phyloP scores from a whole-genome alignment of 2,113 vertebrate genomes.

The Eudyptes chrysolophus region DNA sequence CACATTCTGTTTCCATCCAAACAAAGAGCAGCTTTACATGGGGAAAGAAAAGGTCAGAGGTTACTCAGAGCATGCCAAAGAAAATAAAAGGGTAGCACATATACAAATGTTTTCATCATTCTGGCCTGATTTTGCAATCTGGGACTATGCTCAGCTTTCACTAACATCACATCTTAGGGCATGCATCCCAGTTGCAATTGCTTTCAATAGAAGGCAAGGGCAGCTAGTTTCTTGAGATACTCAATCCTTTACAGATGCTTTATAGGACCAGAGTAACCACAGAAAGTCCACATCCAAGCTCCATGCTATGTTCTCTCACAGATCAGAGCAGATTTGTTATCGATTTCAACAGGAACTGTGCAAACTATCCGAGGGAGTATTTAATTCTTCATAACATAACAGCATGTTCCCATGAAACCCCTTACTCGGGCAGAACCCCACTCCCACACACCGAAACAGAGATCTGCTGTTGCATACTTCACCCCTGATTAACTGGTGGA shows the following conservation, averaged over 20 bases:
- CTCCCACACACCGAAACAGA: background rate
- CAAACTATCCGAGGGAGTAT: background rate
- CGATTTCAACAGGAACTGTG: background rate
- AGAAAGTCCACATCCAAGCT: constrained; percentile 8
- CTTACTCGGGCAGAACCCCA: background rate
- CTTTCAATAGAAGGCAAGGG: constrained; percentile 40
- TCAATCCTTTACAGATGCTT: constrained; percentile 17
- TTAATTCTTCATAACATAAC: background rate
- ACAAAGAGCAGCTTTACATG: constrained; percentile 55
- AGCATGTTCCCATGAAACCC: background rate
- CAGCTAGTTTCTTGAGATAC: constrained; percentile 27
- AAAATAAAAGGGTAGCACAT: constrained; percentile 65
- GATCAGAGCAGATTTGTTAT: background rate
- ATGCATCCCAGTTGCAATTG: constrained; percentile 39
- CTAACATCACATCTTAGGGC: constrained; percentile 57
- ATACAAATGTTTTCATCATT: constrained; percentile 70
- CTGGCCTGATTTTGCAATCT: constrained; percentile 61
- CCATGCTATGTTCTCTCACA: background rate
- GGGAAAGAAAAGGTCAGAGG: constrained; percentile 47
- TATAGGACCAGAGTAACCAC: constrained; percentile 12
- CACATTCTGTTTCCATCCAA: constrained; percentile 52
- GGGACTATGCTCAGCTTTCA: constrained; percentile 54
- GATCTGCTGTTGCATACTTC: background rate
- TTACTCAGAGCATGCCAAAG: constrained; percentile 50
- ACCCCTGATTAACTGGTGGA: background rate